Evolutionary conservation across 2,888 invertebrate genomes (phyloP), one percentile per base, ranked within the genome.

Genomic region (Drosophila colorata): DNA sequence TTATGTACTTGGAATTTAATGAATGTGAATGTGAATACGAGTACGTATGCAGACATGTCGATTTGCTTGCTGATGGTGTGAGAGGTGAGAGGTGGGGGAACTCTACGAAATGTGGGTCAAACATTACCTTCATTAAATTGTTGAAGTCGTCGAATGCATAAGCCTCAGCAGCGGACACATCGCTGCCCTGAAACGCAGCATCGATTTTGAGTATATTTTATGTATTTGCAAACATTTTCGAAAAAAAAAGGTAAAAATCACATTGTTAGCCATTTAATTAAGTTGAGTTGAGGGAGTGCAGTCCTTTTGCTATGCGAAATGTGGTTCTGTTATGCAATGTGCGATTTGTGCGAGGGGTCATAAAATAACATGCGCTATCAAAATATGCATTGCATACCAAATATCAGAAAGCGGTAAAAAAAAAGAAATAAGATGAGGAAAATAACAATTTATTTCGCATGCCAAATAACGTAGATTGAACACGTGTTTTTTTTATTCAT

Each of bases 101-200:
- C 31, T 41, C 20, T 23, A 18, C 14, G 7, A 60, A 67, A 87
- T 80, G 69, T 87, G 85, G 85, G 88, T 83, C 85, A 85, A 49
- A 73, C 46, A 74, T 91, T 93, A 95, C 95, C 92, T 93, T 93
- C 89, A 94, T 94, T 78, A 95, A 92, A 90, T 94, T 94, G 90
- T 94, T 94, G 93, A 94, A 94, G 90, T 95, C 95, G 90, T 95
- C 94, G 89, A 94, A 95, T 59, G 94, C 94, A 90, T 93, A 91
- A 64, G 92, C 90, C 89, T 95, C 95, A 74, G 93, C 94, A 25
- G 94, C 94, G 23, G 95, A 95, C 80, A 93, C 94, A 90, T 95
- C 95, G 91, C 94, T 94, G 68, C 93, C 94, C 95, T 95, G 78
- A 25, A 44, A 35, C 8, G 48, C 58, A 65, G 28, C 60, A 67